A percentile compares a stretch with the other conserved stretches of the same genome.
Conservation (phyloP, 1,140 invertebrate genomes). For the Physella acuta region DNA sequence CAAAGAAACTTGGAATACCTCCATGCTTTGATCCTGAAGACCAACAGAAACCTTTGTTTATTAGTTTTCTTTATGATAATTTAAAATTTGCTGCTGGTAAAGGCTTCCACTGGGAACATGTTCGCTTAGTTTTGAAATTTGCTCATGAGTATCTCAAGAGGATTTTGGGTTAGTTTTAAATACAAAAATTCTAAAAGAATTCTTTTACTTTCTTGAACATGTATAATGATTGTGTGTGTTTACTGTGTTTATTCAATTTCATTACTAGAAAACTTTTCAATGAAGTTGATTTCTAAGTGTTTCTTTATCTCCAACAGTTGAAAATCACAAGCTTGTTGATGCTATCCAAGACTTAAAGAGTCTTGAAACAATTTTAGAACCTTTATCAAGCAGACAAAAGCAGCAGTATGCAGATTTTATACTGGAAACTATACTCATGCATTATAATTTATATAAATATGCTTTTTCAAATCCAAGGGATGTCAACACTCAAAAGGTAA, state of each 20-base stretch:
- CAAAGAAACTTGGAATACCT: conserved; percentile 33
- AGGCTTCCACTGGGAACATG: conserved; percentile 51
- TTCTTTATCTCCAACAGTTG: conserved; percentile 7
- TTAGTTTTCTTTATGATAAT: conserved; percentile 50
- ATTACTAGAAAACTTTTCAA: too few species aligned
- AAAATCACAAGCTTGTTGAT: conserved; percentile 19
- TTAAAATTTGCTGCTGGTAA: conserved; percentile 48
- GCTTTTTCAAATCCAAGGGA: conserved; percentile 41
- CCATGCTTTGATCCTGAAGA: conserved; percentile 38
- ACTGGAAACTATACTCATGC: conserved; percentile 46
- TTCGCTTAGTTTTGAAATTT: conserved; percentile 39
- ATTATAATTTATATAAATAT: conserved; percentile 51
- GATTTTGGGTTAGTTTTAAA: too few species aligned
- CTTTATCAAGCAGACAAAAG: conserved; percentile 40
- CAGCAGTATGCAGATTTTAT: conserved; percentile 48
- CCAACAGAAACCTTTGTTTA: conserved; percentile 37
- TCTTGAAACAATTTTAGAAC: conserved; percentile 25
- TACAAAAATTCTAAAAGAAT: too few species aligned
- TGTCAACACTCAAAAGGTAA: background rate
- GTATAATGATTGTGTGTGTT: too few species aligned
- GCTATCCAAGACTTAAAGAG: conserved; percentile 21
- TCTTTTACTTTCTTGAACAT: too few species aligned
- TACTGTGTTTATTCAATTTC: too few species aligned
- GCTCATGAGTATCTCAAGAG: conserved; percentile 39
- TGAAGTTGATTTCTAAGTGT: too few species aligned